Evolutionary conservation across 2,113 vertebrate species (phyloP).

Genomic region (Paraplagusia blochii): DNA sequence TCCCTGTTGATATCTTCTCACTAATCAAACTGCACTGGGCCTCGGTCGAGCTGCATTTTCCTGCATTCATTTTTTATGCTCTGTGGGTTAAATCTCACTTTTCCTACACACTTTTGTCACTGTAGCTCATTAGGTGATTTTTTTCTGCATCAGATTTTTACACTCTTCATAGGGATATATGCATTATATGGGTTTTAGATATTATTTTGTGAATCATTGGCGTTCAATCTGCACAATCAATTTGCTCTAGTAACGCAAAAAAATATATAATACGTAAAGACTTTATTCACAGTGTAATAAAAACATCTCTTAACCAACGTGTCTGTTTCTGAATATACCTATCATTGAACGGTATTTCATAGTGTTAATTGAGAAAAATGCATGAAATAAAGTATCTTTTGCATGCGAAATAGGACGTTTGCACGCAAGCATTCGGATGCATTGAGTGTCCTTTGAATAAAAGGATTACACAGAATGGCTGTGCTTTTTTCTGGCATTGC

Average conservation of each 20-base stretch:
- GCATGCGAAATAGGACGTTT: constrained; percentile 15
- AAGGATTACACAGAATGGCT: constrained; percentile 55
- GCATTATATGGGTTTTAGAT: constrained; percentile 8
- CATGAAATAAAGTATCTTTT: constrained; percentile 5
- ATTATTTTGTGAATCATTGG: constrained; percentile 17
- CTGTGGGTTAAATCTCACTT: neutral
- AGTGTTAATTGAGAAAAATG: neutral
- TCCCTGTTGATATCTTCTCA: constrained; percentile 2
- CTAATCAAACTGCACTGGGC: constrained; percentile 49
- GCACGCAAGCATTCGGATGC: constrained; percentile 5
- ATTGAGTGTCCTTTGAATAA: constrained; percentile 25
- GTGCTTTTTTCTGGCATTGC: constrained; percentile 65
- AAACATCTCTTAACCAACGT: neutral
- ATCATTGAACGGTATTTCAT: neutral
- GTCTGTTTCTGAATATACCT: constrained; percentile 8
- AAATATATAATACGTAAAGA: constrained; percentile 13
- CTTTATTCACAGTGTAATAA: constrained; percentile 1
- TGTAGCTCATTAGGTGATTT: neutral
- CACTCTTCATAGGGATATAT: constrained; percentile 10
- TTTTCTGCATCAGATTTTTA: constrained; percentile 3
- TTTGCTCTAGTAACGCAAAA: neutral
- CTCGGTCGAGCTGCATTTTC: constrained; percentile 50
- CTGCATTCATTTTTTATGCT: constrained; percentile 16
- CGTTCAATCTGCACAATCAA: constrained; percentile 1
- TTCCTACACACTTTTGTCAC: neutral